Base-by-base conservation (phyloP, 2,888 invertebrate species). In the Synergus umbraculus region DNA sequence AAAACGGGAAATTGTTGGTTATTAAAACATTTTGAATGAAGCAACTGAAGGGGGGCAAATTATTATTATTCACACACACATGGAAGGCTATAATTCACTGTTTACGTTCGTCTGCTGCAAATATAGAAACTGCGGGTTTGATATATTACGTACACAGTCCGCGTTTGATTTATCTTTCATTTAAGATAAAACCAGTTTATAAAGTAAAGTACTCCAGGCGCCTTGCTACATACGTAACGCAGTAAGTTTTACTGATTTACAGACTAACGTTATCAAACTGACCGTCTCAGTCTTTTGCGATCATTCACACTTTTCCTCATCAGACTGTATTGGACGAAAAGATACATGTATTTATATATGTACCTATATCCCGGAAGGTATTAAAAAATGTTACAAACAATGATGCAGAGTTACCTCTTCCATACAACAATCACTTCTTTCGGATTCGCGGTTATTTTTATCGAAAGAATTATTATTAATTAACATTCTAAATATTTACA, bases 151-250 rank as follows among this genome's bases (percentile, higher is more conserved):
- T 81, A 78, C 79, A 78, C 76, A 77, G 76, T 65, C 77, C 64
- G 41, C 66, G 67, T 78, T 83, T 86, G 85, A 86, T 85, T 85
- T 86, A 86, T 79, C 82, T 81, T 80, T 60, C 63, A 78, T 81
- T 78, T 80, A 83, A 85, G 84, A 86, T 85, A 83, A 84, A 85
- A 86, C 84, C 82, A 82, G 85, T 85, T 85, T 86, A 84, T 82
- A 83, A 83, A 83, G 85, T 85, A 82, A 84, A 84, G 83, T 83
- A 84, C 83, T 76, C 78, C 81, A 78, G 78, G 78, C 80, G 77
- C 80, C 77, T 81, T 82, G 66, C 76, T 78, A 49, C 81, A 79
- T 81, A 81, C 81, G 80, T 81, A 81, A 82, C 81, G 77, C 80
- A 81, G 78, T 77, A 78, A 83, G 81, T 81, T 80, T 73, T 43